Conservation (phyloP, 2,888 invertebrate genomes). For the Sipha maydis region DNA sequence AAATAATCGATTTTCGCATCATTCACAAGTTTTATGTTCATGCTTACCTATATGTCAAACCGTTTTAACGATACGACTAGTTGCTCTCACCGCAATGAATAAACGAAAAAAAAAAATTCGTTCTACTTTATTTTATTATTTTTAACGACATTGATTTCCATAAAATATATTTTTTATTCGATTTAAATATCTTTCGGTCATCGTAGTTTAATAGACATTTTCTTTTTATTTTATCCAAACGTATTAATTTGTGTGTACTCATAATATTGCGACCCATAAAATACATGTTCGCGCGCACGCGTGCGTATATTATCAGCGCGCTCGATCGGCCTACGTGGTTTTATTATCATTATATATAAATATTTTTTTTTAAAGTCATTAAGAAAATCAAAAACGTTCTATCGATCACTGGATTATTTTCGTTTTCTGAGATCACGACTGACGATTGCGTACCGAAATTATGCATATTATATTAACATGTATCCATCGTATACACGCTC, state of each 20-base stretch:
- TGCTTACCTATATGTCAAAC: too few species aligned
- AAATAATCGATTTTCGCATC: too few species aligned
- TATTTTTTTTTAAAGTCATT: slow-evolving; percentile 7
- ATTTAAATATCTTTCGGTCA: background rate
- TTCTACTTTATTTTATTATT: background rate
- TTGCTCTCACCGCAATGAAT: background rate
- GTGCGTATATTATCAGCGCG: background rate
- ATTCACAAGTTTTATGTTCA: too few species aligned
- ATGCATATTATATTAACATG: slow-evolving; percentile 10
- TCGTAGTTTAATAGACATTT: background rate
- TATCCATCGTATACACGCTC: background rate
- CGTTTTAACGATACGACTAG: too few species aligned
- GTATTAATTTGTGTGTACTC: too few species aligned
- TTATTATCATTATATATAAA: too few species aligned
- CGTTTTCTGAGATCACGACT: slow-evolving; percentile 11
- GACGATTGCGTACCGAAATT: slow-evolving; percentile 16
- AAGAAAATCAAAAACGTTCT: slow-evolving; percentile 12
- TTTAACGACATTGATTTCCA: too few species aligned
- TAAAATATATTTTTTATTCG: background rate
- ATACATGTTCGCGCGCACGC: background rate
- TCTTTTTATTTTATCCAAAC: background rate
- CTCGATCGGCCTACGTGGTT: background rate
- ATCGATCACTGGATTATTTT: slow-evolving; percentile 54
- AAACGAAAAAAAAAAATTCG: background rate
- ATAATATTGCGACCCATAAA: background rate